Base-by-base conservation (phyloP, 2,888 invertebrate species). In the Crepidodera aurea region DNA sequence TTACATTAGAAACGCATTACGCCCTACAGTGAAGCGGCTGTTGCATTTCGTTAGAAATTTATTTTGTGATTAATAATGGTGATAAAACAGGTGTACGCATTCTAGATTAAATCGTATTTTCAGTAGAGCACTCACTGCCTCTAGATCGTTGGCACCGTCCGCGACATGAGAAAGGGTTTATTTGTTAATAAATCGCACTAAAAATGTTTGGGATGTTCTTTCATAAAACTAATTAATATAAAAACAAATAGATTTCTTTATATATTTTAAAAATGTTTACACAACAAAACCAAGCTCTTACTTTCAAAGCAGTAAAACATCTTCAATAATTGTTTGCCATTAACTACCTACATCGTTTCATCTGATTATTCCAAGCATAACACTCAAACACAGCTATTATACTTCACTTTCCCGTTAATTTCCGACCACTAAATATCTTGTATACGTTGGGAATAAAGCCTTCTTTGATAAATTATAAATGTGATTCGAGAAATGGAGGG, bases 51-150 rank as follows among this genome's bases (percentile, higher is more conserved):
- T 69, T 71, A 71, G 73, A 73, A 75, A 77, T 76, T 77, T 76
- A 77, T 76, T 75, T 73, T 67, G 73, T 75, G 75, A 77, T 77
- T 77, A 77, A 77, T 77, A 75, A 70, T 72, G 64, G 69, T 69
- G 73, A 73, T 75, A 74, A 73, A 77, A 74, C 77, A 77, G 76
- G 77, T 77, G 77, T 73, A 73, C 70, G 66, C 71, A 61, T 68
- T 71, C 74, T 69, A 76, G 72, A 77, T 76, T 76, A 75, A 75
- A 77, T 73, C 73, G 71, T 71, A 74, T 73, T 76, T 74, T 71
- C 73, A 69, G 69, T 70, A 68, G 67, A 32, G 48, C 44, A 48
- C 58, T 55, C 34, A 48, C 60, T 63, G 65, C 66, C 64, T 67
- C 64, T 62, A 53, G 65, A 64, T 64, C 59, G 55, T 42, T 51